Conservation (phyloP, 2,113 vertebrate species). For the Antechinus stuartii region DNA sequence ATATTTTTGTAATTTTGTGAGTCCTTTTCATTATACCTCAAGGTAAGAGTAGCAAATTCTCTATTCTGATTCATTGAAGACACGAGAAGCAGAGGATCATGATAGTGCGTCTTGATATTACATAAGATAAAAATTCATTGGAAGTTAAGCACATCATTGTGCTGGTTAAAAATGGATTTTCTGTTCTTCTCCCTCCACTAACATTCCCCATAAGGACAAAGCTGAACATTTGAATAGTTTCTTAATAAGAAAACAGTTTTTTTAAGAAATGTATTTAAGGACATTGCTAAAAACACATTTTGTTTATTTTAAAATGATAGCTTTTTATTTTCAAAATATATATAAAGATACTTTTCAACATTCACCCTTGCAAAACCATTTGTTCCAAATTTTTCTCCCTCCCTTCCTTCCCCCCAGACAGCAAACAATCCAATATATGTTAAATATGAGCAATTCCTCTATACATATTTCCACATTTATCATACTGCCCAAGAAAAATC, state of each 20-base stretch:
- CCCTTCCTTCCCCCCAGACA: too few relatives aligned
- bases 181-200: not conserved
- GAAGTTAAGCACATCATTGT: not conserved
- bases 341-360: too few relatives aligned
- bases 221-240: not conserved
- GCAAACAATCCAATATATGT: too few relatives aligned
- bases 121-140: not conserved
- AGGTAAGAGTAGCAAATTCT: not conserved
- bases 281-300: not conserved
- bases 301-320: too few relatives aligned
- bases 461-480: too few relatives aligned
- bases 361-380: too few relatives aligned
- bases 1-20: not conserved
- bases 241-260: not conserved
- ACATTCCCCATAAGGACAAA: not conserved
- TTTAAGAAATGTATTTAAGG: not conserved
- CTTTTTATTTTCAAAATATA: too few relatives aligned
- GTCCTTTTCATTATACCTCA: not conserved
- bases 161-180: not conserved
- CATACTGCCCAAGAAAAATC: too few relatives aligned
- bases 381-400: too few relatives aligned
- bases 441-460: too few relatives aligned
- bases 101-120: not conserved
- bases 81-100: not conserved
- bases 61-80: not conserved